Base-by-base conservation (phyloP, 1,140 invertebrate species). In the Zaprionus camerounensis region DNA sequence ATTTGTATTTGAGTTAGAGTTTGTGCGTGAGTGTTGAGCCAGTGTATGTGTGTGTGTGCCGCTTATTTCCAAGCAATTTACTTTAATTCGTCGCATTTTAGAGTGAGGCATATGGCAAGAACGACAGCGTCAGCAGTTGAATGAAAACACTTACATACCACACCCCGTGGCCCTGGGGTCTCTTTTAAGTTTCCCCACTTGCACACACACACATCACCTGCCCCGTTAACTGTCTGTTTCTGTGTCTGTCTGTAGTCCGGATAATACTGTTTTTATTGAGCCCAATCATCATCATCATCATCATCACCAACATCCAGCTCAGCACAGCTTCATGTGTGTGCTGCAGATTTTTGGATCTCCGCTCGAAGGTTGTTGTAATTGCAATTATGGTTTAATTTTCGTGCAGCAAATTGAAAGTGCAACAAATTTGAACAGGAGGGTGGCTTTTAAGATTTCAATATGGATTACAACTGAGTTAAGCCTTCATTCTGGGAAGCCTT, bases 41-140 rank as follows among this genome's bases (percentile, higher is more conserved):
- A 7, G 31, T 63, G 17, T 17, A 4, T 57, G 34, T 46, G 15
- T 38, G 61, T 17, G 59, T 56, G 11, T 36, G 49, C 46, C 41
- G 66, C 73, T 88, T 85, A 85, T 91, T 91, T 88, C 90, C 84
- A 74, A 83, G 90, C 88, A 90, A 91, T 91, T 91, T 90, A 83
- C 80, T 91, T 86, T 91, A 91, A 86, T 90, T 83, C 80, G 65
- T 77, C 71, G 70, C 80, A 85, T 76, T 84, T 87, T 82, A 90
- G 76, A 90, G 61, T 65, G 67, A 71, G 46, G 57, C 58, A 62
- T 80, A 71, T 84, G 81, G 59, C 69, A 67, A 24, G 41, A 81
- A 66, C 51, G 49, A 41, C 51, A 90, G 46, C 74, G 63, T 69
- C 74, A 88, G 73, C 71, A 81, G 64, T 59, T 57, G 59, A 41